Conservation (phyloP, 2,113 vertebrate species). For the Macaca nemestrina region DNA sequence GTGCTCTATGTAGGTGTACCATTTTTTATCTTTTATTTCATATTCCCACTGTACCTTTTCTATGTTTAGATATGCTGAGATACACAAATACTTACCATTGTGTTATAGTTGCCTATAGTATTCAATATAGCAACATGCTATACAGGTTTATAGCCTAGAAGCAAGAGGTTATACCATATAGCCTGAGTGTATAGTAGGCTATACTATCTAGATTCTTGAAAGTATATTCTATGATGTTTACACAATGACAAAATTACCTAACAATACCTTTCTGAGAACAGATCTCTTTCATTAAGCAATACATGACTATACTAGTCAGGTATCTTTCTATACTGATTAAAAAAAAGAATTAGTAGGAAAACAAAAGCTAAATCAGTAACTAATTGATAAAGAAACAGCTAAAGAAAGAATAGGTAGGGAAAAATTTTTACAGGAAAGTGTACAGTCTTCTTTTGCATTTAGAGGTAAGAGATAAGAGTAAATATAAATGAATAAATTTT, state of each 20-base stretch:
- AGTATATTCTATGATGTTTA: neutral
- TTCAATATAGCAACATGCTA: neutral
- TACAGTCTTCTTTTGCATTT: neutral
- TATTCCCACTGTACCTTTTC: neutral
- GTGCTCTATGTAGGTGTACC: neutral
- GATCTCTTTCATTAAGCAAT: neutral
- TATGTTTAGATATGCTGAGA: neutral
- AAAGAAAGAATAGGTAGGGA: neutral
- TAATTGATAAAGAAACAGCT: neutral
- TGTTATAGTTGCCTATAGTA: neutral
- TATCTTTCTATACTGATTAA: neutral
- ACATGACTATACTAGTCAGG: neutral
- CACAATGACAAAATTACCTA: neutral
- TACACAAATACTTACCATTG: neutral
- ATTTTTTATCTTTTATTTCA: neutral
- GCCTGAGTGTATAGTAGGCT: neutral
- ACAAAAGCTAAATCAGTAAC: neutral
- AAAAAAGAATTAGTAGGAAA: neutral
- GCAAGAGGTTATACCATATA: neutral
- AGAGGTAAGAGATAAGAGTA: neutral
- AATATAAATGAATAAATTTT: neutral
- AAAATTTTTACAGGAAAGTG: neutral
- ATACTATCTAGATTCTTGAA: neutral
- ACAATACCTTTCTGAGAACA: neutral
- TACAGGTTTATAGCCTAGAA: neutral